Conservation (phyloP, 2,797 vertebrate species). For the Otolemur crassicaudatus region DNA sequence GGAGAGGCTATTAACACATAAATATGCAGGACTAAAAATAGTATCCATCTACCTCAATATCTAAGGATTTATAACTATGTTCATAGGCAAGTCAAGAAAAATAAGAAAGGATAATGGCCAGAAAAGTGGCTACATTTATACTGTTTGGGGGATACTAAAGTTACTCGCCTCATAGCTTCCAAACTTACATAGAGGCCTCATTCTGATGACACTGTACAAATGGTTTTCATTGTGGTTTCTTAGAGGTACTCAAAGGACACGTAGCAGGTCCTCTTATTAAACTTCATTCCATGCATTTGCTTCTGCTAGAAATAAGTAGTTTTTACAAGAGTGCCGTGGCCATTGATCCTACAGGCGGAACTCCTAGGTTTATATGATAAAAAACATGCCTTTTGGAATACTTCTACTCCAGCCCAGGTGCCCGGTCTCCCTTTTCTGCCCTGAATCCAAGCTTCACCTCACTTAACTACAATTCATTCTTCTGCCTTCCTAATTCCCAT, state of each 20-base stretch:
- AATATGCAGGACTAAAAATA: conserved; percentile 46
- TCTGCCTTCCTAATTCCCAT: conserved; percentile 10
- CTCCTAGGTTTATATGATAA: not conserved
- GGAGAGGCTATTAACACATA: conserved; percentile 38
- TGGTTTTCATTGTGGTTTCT: conserved; percentile 17
- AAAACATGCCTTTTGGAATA: conserved; percentile 45
- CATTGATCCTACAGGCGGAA: conserved; percentile 26
- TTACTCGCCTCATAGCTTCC: not conserved
- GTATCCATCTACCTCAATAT: conserved; percentile 25
- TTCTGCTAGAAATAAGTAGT: conserved; percentile 39
- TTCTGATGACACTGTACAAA: not conserved
- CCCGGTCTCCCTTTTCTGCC: conserved; percentile 39
- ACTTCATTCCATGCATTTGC: conserved; percentile 23
- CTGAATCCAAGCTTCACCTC: conserved; percentile 30
- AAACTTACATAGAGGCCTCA: conserved; percentile 30
- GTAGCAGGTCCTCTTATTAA: conserved; percentile 1
- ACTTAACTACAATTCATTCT: conserved; percentile 39
- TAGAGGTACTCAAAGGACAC: not conserved
- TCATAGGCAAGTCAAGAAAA: conserved; percentile 44
- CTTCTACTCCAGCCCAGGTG: not conserved
- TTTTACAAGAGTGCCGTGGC: not conserved
- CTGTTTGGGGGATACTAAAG: not conserved
- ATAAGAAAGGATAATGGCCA: conserved; percentile 31
- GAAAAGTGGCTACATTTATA: not conserved
- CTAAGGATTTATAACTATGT: conserved; percentile 49